Conservation (phyloP, 2,113 vertebrate genomes). For the Notothenia rossii region DNA sequence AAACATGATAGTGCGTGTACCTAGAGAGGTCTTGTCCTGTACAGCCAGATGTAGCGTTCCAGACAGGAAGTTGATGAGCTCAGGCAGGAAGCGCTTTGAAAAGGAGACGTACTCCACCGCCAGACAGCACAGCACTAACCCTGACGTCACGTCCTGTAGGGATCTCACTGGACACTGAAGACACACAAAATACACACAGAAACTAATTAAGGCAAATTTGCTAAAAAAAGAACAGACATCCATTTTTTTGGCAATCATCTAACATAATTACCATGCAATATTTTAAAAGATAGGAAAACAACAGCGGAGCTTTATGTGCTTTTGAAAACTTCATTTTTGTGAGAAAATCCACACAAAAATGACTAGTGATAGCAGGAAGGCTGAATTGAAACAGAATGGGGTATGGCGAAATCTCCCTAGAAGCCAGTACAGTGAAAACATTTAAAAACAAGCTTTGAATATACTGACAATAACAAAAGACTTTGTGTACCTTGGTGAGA, state of each 20-base stretch:
- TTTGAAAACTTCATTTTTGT: no score
- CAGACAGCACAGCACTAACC: slow-evolving; percentile 89
- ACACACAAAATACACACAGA: not conserved
- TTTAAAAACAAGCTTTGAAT: not conserved
- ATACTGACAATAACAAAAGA: not conserved
- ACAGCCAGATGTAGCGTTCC: slow-evolving; percentile 90
- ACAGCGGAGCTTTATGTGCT: no score
- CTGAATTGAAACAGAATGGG: not conserved
- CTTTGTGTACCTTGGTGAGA: slow-evolving; percentile 89
- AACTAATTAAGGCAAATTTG: no score
- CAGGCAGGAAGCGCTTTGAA: slow-evolving; percentile 92
- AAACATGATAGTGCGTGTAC: slow-evolving; percentile 70
- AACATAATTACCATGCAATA: no score
- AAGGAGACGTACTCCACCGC: slow-evolving; percentile 91
- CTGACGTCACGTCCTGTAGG: slow-evolving; percentile 87
- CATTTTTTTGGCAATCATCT: not conserved
- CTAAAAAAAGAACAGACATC: not conserved
- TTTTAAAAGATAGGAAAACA: no score
- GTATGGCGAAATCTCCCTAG: not conserved
- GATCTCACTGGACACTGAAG: slow-evolving; percentile 89
- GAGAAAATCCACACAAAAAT: no score
- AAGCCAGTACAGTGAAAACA: not conserved
- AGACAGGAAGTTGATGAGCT: slow-evolving; percentile 91
- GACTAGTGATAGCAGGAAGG: no score
- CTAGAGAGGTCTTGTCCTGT: slow-evolving; percentile 78